Percentiles rank a stretch among this genome's conserved stretches.
phyloP scores from a whole-genome alignment of 2,113 vertebrate genomes.

The Phaetusa simplex region DNA sequence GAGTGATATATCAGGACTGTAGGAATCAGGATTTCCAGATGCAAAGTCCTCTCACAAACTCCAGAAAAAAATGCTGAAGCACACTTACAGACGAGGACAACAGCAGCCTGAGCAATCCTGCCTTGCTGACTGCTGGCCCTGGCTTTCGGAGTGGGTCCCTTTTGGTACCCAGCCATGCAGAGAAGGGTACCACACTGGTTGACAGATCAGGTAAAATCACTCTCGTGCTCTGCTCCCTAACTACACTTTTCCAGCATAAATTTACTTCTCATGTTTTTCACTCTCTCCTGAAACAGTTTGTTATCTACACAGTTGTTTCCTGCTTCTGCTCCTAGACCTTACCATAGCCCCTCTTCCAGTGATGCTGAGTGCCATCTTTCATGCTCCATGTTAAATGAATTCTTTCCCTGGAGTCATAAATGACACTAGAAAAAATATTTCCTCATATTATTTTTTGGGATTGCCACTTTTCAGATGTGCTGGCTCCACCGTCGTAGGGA shows the following conservation, averaged over 20 bases:
- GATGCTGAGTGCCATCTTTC: background rate
- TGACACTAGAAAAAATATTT: background rate
- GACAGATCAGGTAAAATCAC: background rate
- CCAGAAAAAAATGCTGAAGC: background rate
- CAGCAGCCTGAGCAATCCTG: background rate
- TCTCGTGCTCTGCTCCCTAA: background rate
- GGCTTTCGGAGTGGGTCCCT: background rate
- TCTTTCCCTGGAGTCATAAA: background rate
- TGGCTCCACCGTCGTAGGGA: background rate
- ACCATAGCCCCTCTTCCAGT: rapidly evolving
- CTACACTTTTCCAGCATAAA: background rate
- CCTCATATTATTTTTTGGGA: background rate
- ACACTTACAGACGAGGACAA: background rate
- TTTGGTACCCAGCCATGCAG: background rate
- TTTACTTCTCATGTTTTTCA: background rate
- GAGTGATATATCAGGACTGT: background rate
- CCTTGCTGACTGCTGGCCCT: background rate
- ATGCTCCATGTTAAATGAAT: background rate
- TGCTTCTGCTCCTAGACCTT: background rate
- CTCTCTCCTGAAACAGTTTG: background rate
- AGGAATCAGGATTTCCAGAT: background rate
- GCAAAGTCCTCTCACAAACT: background rate
- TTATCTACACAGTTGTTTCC: background rate
- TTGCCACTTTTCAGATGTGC: background rate
- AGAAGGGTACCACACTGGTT: background rate